Evolutionary conservation across 2,888 invertebrate species (phyloP).

Genomic region (Chelonus formosanus): DNA sequence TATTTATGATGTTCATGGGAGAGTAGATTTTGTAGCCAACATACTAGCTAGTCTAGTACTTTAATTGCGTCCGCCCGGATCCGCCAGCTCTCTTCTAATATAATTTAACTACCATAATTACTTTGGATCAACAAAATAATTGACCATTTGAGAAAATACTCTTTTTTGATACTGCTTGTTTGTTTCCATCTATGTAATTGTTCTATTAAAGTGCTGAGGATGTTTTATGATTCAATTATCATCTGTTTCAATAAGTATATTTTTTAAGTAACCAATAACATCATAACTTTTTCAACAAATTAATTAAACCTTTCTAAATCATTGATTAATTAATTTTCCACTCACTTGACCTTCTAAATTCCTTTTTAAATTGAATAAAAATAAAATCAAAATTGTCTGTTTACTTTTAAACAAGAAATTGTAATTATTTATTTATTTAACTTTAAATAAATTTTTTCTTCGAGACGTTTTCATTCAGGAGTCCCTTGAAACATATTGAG

Average conservation of each 20-base stretch:
- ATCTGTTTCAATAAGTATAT: too few species aligned
- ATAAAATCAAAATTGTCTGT: too few species aligned
- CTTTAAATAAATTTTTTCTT: not conserved
- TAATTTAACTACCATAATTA: slow-evolving; percentile 22
- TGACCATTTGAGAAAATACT: not conserved
- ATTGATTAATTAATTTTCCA: too few species aligned
- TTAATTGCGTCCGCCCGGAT: slow-evolving; percentile 34
- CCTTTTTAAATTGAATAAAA: too few species aligned
- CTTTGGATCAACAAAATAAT: slow-evolving; percentile 17
- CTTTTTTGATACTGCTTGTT: not conserved
- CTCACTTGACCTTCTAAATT: too few species aligned
- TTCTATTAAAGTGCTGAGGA: not conserved
- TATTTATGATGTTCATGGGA: slow-evolving; percentile 29
- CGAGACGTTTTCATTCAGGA: too few species aligned
- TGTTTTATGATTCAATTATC: too few species aligned
- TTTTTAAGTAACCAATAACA: too few species aligned
- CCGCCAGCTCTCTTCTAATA: slow-evolving; percentile 21
- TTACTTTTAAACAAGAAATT: too few species aligned
- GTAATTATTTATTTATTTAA: too few species aligned
- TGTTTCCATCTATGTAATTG: not conserved
- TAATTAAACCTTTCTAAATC: too few species aligned
- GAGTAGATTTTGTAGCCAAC: slow-evolving; percentile 20
- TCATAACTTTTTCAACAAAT: too few species aligned
- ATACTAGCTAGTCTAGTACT: slow-evolving; percentile 16
- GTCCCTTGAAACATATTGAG: not conserved